Percentiles rank a stretch among this genome's conserved stretches.
These are phyloP conservation scores for Amiota mariae DNA, from an alignment of 2,888 invertebrate genomes.

Conservation along the genomic window DNA sequence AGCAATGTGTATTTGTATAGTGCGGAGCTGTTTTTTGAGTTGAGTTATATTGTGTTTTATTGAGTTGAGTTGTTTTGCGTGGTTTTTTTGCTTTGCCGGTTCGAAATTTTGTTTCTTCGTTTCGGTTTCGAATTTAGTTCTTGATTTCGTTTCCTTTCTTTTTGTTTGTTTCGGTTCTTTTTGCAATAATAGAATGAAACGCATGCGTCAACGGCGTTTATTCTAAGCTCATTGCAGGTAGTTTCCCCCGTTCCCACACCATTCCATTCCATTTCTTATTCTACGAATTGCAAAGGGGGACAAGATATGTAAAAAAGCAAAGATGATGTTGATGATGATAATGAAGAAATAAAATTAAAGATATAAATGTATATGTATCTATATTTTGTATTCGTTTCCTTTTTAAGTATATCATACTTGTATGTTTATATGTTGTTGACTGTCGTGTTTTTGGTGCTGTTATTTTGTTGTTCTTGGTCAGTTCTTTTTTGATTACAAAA, in stretches of 20 bases:
- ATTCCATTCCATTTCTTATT: background rate
- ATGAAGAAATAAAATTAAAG: background rate
- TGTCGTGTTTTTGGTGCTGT: background rate
- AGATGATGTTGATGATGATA: background rate
- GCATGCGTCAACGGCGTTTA: constrained; percentile 28
- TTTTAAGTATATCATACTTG: background rate
- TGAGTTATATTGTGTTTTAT: too few species aligned
- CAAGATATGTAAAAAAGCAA: background rate
- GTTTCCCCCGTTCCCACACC: background rate
- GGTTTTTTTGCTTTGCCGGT: background rate
- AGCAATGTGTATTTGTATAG: background rate
- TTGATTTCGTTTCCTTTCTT: background rate
- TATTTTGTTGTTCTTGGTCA: constrained; percentile 34
- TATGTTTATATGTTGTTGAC: background rate
- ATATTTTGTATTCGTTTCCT: background rate
- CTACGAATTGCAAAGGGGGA: background rate
- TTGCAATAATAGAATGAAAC: background rate
- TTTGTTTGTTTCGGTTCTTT: background rate
- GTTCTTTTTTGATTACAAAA: constrained; percentile 18
- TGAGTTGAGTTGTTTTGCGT: background rate
- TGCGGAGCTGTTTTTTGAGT: background rate
- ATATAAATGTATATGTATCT: constrained; percentile 19
- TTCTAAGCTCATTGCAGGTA: background rate
- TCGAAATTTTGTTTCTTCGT: too few species aligned
- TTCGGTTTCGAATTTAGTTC: background rate